A percentile compares a stretch with the other conserved stretches of the same genome.
Evolutionary conservation across 2,888 invertebrate species (phyloP).

Genomic region (Slavum lentiscoides): DNA sequence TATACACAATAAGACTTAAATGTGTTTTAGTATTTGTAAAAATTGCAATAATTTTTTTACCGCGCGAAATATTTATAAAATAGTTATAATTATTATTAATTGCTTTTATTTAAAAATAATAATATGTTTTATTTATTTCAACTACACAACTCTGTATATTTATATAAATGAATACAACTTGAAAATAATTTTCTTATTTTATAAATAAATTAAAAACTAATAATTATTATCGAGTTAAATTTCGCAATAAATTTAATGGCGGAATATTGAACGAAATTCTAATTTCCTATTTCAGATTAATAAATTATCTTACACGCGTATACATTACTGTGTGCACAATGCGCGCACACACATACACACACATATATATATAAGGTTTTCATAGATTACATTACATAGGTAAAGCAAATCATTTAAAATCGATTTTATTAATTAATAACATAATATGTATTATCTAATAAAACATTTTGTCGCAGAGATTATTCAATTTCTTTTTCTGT

Average conservation of each 20-base stretch:
- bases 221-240: background rate
- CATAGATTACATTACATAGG: background rate
- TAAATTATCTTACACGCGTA: no score
- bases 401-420: background rate
- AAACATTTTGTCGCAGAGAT: background rate
- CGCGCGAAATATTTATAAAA: no score
- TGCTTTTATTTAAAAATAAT: no score
- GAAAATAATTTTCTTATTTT: background rate
- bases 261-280: background rate
- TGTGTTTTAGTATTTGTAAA: no score
- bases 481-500: background rate
- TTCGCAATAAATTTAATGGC: background rate
- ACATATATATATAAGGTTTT: background rate
- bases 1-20: no score
- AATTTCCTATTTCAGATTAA: background rate
- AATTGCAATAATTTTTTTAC: no score
- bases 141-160: background rate
- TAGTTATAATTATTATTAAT: no score
- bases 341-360: background rate
- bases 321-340: no score
- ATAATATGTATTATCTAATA: no score
- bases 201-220: no score
- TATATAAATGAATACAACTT: background rate
- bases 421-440: background rate
- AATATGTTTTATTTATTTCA: no score